These are phyloP conservation scores for Varanus komodoensis DNA, from an alignment of 2,113 vertebrate species.

Conservation along the genomic window DNA sequence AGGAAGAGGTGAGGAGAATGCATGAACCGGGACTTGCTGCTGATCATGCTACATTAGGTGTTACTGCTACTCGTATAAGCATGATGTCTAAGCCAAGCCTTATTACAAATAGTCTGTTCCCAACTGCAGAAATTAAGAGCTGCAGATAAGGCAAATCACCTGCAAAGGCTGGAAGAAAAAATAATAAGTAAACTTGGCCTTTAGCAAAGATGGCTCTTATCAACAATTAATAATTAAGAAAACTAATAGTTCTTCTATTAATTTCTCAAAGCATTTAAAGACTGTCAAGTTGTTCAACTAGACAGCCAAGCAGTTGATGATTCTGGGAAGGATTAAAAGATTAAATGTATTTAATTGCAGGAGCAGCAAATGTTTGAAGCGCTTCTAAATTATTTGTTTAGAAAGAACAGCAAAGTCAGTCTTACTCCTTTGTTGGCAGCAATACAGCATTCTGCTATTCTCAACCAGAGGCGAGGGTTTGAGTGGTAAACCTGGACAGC, in stretches of 20 bases:
- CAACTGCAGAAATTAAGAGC: neutral
- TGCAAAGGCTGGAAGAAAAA: no score
- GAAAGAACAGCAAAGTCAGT: slow-evolving; percentile 11
- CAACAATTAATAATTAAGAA: neutral
- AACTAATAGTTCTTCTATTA: neutral
- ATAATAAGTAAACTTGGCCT: neutral
- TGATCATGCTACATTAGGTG: neutral
- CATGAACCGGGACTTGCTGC: neutral
- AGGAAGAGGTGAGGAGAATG: neutral
- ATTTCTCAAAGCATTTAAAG: neutral
- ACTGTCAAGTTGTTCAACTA: neutral
- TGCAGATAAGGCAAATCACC: neutral
- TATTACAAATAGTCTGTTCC: neutral
- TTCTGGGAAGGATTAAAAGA: neutral
- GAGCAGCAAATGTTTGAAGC: neutral
- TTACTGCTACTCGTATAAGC: neutral
- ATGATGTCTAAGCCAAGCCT: neutral
- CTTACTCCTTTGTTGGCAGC: slow-evolving; percentile 96
- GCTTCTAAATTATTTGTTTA: neutral
- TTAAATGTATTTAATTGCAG: neutral
- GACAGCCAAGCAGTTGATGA: neutral
- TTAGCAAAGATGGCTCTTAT: neutral
- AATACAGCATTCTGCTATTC: slow-evolving; percentile 97
- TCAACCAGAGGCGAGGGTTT: slow-evolving; percentile 95
- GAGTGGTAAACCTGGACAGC: slow-evolving; percentile 98